These are phyloP conservation scores for Pherbina coryleti DNA, from an alignment of 2,888 invertebrate species.

Conservation along the genomic window DNA sequence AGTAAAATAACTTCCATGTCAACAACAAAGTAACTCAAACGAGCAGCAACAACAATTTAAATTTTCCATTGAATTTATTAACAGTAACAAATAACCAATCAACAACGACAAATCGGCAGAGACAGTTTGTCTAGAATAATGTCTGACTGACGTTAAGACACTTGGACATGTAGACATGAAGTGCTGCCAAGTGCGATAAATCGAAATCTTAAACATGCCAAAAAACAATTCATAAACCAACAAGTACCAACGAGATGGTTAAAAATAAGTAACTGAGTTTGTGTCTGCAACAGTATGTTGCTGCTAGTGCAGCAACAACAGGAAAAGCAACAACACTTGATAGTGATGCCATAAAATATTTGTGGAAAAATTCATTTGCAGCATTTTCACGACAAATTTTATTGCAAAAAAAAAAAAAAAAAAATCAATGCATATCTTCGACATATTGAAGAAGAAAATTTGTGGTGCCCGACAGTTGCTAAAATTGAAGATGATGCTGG, in stretches of 20 bases:
- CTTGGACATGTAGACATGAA: background rate
- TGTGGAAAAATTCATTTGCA: conserved; percentile 16
- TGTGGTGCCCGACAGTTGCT: background rate
- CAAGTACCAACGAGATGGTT: background rate
- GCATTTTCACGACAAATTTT: conserved; percentile 29
- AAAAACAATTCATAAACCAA: background rate
- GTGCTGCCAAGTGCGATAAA: background rate
- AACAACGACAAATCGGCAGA: background rate
- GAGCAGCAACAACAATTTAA: background rate
- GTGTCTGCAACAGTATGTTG: conserved; percentile 1
- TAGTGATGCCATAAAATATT: conserved; percentile 17
- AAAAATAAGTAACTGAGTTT: background rate
- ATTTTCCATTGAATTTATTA: background rate
- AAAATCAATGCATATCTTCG: background rate
- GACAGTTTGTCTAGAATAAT: background rate
- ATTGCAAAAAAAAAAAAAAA: background rate
- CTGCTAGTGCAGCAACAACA: background rate
- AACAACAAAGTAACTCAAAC: background rate
- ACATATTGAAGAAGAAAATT: background rate
- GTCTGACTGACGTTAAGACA: background rate
- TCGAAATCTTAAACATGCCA: background rate
- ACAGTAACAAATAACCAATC: background rate
- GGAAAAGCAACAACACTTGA: background rate
- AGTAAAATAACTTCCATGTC: too few relatives aligned
- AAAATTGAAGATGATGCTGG: background rate